Evolutionary conservation across 2,113 vertebrate genomes (phyloP).

Genomic region (Anolis sagrei): DNA sequence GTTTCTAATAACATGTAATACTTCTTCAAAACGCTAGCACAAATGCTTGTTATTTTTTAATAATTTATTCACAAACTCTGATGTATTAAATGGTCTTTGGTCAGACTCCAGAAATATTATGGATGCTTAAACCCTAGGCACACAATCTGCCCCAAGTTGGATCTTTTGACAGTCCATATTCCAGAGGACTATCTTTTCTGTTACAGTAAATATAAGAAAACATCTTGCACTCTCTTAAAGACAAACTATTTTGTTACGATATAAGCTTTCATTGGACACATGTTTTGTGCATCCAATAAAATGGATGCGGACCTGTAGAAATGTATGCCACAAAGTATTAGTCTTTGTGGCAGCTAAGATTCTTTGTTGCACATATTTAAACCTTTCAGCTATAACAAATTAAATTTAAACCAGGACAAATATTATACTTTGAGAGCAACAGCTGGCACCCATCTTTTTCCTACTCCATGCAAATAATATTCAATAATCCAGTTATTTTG

Average conservation of each 20-base stretch:
- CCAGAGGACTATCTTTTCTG: background rate
- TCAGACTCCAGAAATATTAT: background rate
- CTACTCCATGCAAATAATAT: too few relatives aligned
- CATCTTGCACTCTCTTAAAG: background rate
- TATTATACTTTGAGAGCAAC: too few relatives aligned
- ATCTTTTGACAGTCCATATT: background rate
- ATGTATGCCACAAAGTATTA: background rate
- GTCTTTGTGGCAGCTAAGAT: background rate
- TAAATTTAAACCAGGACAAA: background rate
- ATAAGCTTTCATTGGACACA: background rate
- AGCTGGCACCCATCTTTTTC: background rate
- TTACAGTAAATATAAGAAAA: background rate
- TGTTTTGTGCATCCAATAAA: background rate
- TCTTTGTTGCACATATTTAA: background rate
- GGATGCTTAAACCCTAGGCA: constrained; percentile 4
- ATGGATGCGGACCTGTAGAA: background rate
- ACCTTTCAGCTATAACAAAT: background rate
- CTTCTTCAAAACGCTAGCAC: background rate
- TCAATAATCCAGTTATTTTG: too few relatives aligned
- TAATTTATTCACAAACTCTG: background rate
- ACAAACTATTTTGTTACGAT: background rate
- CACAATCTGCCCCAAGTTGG: background rate
- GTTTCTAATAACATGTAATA: background rate
- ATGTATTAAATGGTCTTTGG: background rate
- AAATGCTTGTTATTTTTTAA: background rate